A percentile compares a stretch with the other conserved stretches of the same genome.
phyloP scores from a whole-genome alignment of 2,888 invertebrate species.

The Dryobotodes eremita region DNA sequence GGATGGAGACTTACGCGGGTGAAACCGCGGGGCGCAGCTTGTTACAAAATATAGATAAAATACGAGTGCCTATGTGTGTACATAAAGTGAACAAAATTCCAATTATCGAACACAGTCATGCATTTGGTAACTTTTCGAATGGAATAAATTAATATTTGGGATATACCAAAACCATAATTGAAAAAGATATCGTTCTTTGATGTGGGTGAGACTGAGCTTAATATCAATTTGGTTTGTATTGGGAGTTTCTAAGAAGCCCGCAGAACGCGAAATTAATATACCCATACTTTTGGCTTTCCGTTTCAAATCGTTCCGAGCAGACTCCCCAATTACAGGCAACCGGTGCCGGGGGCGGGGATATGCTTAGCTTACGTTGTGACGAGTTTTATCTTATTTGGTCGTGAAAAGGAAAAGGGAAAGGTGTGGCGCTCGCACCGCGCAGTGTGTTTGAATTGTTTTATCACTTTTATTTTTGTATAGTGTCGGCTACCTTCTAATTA shows the following conservation, averaged over 20 bases:
- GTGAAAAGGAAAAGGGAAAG: not conserved
- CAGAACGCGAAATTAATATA: conserved; percentile 48
- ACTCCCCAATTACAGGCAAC: conserved; percentile 34
- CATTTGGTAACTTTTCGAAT: too few relatives aligned
- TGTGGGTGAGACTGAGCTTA: conserved; percentile 21
- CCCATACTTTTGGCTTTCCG: conserved; percentile 35
- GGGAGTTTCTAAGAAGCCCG: conserved; percentile 45
- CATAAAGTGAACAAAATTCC: not conserved
- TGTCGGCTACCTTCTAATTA: not conserved
- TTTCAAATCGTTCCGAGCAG: conserved; percentile 21
- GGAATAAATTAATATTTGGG: conserved; percentile 27
- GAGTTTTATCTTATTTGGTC: conserved; percentile 8
- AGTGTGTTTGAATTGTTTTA: not conserved
- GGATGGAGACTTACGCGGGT: too few relatives aligned
- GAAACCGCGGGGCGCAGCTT: not conserved
- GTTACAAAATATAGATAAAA: not conserved
- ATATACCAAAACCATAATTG: conserved; percentile 33
- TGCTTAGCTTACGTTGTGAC: conserved; percentile 31
- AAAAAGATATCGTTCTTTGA: conserved; percentile 40
- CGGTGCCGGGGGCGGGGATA: conserved; percentile 4
- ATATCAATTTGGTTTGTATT: conserved; percentile 47
- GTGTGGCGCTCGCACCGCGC: not conserved
- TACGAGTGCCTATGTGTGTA: not conserved
- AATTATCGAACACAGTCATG: too few relatives aligned
- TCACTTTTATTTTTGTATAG: not conserved